phyloP scores from a whole-genome alignment of 92 coral and sea anemone genomes.

The Bergia puertoricense region DNA sequence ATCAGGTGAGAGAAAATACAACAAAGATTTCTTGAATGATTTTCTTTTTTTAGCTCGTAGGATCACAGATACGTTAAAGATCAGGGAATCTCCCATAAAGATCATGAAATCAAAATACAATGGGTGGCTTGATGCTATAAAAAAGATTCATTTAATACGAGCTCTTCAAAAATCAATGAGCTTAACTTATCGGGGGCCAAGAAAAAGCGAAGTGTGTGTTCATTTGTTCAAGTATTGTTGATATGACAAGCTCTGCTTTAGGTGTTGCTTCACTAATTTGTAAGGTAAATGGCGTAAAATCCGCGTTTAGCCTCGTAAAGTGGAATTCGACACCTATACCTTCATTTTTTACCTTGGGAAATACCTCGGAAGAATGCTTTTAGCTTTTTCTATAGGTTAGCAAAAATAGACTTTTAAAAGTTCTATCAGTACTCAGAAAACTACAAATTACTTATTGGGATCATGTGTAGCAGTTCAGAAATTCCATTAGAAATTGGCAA shows the following conservation, averaged over 20 bases:
- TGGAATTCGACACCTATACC: neutral
- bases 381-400: too few species aligned
- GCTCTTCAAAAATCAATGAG: too few species aligned
- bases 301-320: neutral
- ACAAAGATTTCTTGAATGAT: neutral
- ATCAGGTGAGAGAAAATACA: too few species aligned
- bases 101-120: neutral
- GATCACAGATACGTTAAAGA: neutral
- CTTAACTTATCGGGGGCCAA: too few species aligned
- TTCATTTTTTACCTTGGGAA: too few species aligned
- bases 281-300: neutral
- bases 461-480: neutral
- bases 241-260: neutral
- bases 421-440: neutral
- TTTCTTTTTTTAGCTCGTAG: neutral
- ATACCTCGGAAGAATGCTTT: too few species aligned
- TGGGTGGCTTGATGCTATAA: neutral
- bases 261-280: neutral
- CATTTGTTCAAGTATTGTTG: neutral
- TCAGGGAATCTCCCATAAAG: neutral
- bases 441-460: neutral
- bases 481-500: neutral
- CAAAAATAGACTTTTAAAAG: too few species aligned
- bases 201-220: neutral
- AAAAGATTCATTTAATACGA: neutral